These are phyloP conservation scores for Cetoscarus ocellatus DNA, from an alignment of 2,797 vertebrate genomes.

Conservation along the genomic window DNA sequence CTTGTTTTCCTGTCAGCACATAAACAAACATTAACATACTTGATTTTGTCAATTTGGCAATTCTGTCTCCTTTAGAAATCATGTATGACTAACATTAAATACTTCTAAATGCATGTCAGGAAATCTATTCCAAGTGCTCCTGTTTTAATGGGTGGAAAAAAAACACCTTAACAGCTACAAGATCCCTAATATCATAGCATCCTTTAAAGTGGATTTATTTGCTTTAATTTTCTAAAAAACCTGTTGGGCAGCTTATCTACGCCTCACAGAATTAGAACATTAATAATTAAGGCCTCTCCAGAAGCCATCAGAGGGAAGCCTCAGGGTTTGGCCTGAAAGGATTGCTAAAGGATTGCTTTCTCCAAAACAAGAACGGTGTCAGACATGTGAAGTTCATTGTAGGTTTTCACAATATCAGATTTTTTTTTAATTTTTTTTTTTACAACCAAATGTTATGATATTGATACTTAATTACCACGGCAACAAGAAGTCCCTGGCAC, in stretches of 20 bases:
- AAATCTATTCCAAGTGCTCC: neutral
- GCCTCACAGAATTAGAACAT: conserved; percentile 67
- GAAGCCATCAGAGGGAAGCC: conserved; percentile 51
- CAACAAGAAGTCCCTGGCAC: no score
- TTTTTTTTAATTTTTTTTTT: no score
- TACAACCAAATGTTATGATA: neutral
- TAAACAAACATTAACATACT: conserved; percentile 2
- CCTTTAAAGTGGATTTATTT: neutral
- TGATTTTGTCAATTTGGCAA: neutral
- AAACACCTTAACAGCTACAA: neutral
- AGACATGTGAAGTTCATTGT: conserved; percentile 45
- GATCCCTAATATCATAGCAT: neutral
- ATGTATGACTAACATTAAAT: no score
- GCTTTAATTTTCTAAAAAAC: conserved; percentile 25
- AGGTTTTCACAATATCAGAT: conserved; percentile 25
- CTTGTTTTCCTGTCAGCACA: neutral
- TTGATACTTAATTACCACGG: no score
- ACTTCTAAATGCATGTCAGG: no score
- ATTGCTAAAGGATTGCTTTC: conserved; percentile 44
- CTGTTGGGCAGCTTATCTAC: conserved; percentile 64
- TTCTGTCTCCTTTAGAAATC: neutral
- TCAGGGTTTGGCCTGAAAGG: conserved; percentile 50
- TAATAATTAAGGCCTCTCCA: conserved; percentile 72
- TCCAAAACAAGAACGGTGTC: conserved; percentile 26
- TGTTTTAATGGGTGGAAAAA: neutral